Base-by-base conservation (phyloP, 2,888 invertebrate species). In the Amphipyra tragopoginis region DNA sequence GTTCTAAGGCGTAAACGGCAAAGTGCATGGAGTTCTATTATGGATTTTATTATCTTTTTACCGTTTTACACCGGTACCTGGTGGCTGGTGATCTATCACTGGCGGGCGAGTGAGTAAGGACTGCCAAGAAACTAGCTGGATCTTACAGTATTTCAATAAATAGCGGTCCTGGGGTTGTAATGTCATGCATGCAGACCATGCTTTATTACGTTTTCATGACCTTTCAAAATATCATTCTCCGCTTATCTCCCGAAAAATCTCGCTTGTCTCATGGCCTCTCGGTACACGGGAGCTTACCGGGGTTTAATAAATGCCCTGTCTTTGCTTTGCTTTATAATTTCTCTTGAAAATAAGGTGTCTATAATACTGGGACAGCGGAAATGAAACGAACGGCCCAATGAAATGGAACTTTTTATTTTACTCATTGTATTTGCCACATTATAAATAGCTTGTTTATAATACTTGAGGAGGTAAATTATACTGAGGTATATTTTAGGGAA, bases 301-400 rank as follows among this genome's bases (percentile, higher is more conserved):
- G 77, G 82, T 82, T 86, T 88, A 88, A 89, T 89, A 89, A 90
- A 88, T 88, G 85, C 85, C 84, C 84, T 85, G 87, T 89, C 87
- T 86, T 90, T 87, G 85, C 87, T 82, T 84, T 83, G 84, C 81
- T 88, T 87, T 86, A 87, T 90, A 89, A 89, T 86, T 86, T 82
- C 80, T 77, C 69, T 61, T 77, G 81, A 80, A 84, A 86, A 86
- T 83, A 85, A 85, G 83, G 86, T 84, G 82, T 85, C 86, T 82
- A 83, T 86, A 83, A 83, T 86, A 84, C 77, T 81, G 77, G 77
- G 80, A 81, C 69, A 65, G 75, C 70, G 84, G 86, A 86, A 85
- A 88, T 86, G 86, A 87, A 85, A 85, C 79, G 75, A 68, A 66
- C 77, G 62, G 66, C 67, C 68, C 72, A 72, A 59, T 65, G 62